Base-by-base conservation (phyloP, 2,888 invertebrate species). In the Ethmia dodecea region DNA sequence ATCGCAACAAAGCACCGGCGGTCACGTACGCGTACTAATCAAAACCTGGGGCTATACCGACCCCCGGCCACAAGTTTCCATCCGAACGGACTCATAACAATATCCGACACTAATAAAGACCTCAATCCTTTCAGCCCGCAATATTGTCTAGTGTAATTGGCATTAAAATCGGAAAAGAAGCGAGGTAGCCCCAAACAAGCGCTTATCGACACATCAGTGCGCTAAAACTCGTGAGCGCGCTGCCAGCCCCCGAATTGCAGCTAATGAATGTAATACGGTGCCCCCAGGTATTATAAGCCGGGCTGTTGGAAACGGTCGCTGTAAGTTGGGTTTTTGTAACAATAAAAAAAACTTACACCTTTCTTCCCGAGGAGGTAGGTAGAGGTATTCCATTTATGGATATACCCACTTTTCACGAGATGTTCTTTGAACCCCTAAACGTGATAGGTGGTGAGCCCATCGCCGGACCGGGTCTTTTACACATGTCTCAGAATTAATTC, bases 71-170 rank as follows among this genome's bases (percentile, higher is more conserved):
- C 54, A 38, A 45, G 55, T 64, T 74, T 71, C 71, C 77, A 61
- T 71, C 50, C 65, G 64, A 68, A 49, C 60, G 72, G 54, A 46
- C 65, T 52, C 61, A 63, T 71, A 81, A 84, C 83, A 83, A 81
- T 79, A 80, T 79, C 77, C 64, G 77, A 73, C 76, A 73, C 64
- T 80, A 80, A 84, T 84, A 81, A 77, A 76, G 70, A 67, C 60
- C 68, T 63, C 70, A 75, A 76, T 79, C 79, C 78, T 75, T 80
- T 74, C 70, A 68, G 52, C 55, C 47, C 63, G 60, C 69, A 75
- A 78, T 77, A 80, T 76, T 81, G 80, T 77, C 69, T 71, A 61
- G 62, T 69, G 72, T 86, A 86, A 86, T 86, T 86, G 81, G 84
- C 80, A 81, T 76, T 75, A 74, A 75, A 71, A 74, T 62, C 63